These are phyloP conservation scores for Phymatocera aterrima DNA, from an alignment of 2,888 invertebrate species.

Conservation along the genomic window DNA sequence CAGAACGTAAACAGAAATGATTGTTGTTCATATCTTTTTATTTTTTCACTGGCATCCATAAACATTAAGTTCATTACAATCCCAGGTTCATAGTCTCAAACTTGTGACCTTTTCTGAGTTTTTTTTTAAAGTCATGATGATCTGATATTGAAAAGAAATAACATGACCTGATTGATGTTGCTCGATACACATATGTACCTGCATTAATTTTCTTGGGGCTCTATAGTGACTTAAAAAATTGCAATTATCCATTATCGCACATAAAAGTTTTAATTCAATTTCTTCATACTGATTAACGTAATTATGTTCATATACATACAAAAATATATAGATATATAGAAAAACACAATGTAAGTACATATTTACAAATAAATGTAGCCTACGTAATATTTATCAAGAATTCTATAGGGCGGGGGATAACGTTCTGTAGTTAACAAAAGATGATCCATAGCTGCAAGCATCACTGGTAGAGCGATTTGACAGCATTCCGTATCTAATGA, in stretches of 20 bases:
- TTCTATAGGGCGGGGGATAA: constrained; percentile 66
- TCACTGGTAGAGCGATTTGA: constrained; percentile 62
- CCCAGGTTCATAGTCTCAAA: too few relatives aligned
- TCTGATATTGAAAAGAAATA: too few relatives aligned
- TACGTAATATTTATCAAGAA: constrained; percentile 62
- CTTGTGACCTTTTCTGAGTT: too few relatives aligned
- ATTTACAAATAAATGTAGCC: constrained; percentile 61
- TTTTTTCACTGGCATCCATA: too few relatives aligned
- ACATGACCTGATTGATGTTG: not conserved
- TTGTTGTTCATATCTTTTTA: too few relatives aligned
- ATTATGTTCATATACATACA: not conserved
- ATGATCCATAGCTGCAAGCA: constrained; percentile 67
- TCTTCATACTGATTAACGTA: not conserved
- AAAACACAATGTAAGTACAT: not conserved
- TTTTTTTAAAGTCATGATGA: too few relatives aligned
- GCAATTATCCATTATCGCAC: constrained; percentile 5
- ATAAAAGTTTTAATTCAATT: not conserved
- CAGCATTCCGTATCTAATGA: constrained; percentile 59
- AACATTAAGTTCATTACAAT: too few relatives aligned
- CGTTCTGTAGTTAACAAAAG: constrained; percentile 64
- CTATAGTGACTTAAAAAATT: not conserved
- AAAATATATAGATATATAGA: not conserved
- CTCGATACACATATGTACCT: not conserved
- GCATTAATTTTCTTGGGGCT: not conserved
- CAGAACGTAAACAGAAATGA: too few relatives aligned